Base-by-base conservation (phyloP, 2,113 vertebrate species). In the Ploceus nigricollis region DNA sequence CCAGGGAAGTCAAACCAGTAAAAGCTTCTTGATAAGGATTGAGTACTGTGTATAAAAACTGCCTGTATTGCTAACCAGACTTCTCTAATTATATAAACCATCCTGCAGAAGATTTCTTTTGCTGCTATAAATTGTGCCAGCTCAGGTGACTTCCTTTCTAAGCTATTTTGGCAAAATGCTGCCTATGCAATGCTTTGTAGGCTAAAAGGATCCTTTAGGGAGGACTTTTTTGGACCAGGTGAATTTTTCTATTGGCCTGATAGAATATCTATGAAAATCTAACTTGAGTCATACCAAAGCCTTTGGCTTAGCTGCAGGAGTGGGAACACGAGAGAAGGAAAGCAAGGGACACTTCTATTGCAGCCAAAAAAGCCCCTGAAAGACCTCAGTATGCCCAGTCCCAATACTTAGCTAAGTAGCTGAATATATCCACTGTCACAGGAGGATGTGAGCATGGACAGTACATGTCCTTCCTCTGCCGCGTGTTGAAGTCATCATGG, bases 121-220 rank as follows among this genome's bases (percentile, higher is more conserved):
- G 42, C 87, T 87, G n/a, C 61, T 94, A 3, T 28, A 57, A 91
- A 51, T 64, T 2, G 4, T 91, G 56, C 80, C 51, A 94, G 37
- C 51, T 64, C 56, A 60, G 93, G 76, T 91, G 70, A 75, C 64
- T 78, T 87, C 71, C 72, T 58, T 90, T 70, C 86, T 61, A 47
- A 88, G 71, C 54, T 92, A 35, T 73, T 80, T 84, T 89, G 61
- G 65, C 93, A 94, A 87, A 93, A 65, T 71, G 64, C 82, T 95
- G 48, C 35, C 72, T 44, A 1, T 54, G 60, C 77, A 75, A 44
- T 72, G 19, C 60, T 89, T 60, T 72, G 53, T 60, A 63, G 48
- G 60, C 22, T 61, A 68, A 81, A 75, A 22, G 11, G 57, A 75
- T 78, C 56, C 42, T 57, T 78, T 47, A 5, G 8, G 8, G 69